Base-by-base conservation (phyloP, 2,797 vertebrate species). In the Limnodromus scolopaceus region DNA sequence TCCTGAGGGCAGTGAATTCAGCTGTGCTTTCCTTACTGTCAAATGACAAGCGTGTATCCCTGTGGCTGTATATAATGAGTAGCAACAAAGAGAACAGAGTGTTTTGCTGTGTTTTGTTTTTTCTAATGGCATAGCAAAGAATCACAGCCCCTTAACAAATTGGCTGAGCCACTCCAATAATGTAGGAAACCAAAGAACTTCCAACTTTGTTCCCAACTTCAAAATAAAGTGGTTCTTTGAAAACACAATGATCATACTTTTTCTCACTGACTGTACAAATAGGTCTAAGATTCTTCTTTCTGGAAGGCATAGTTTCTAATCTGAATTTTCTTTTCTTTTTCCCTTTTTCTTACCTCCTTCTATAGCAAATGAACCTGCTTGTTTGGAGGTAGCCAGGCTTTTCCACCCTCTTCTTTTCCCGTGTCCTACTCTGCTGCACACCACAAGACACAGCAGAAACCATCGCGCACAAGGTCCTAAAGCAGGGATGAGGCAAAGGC, bases 1-100 rank as follows among this genome's bases (percentile, higher is more conserved):
- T 96, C 70, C 95, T 65, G n/a, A 77, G 85, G 90, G 88, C 84
- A 79, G 69, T 13, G 54, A 79, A 84, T 90, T 91, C 83, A 93
- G 74, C 83, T 86, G 92, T 51, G 88, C 74, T 89, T 58, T 82
- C 49, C 85, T 76, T 46, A 20, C 90, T 72, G 77, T 87, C 92
- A 79, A 53, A 84, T 43, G 94, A 95, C 88, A 87, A 86, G 88
- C 74, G 5, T 65, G 32, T 30, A 82, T 84, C 88, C 93, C 93
- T 48, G 63, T 92, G 84, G 90, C 84, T 82, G 58, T 49, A 41
- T 51, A 58, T 94, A 96, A 93, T 84, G 86, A 96, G 93, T 23
- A 84, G 41, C 30, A 65, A 51, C 69, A 49, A 78, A 86, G 51
- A 82, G 65, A 93, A 93, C 39, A 60, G 63, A 83, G 38, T 27